These are phyloP conservation scores for Linnaemya tessellans DNA, from an alignment of 2,888 invertebrate genomes.

Conservation along the genomic window DNA sequence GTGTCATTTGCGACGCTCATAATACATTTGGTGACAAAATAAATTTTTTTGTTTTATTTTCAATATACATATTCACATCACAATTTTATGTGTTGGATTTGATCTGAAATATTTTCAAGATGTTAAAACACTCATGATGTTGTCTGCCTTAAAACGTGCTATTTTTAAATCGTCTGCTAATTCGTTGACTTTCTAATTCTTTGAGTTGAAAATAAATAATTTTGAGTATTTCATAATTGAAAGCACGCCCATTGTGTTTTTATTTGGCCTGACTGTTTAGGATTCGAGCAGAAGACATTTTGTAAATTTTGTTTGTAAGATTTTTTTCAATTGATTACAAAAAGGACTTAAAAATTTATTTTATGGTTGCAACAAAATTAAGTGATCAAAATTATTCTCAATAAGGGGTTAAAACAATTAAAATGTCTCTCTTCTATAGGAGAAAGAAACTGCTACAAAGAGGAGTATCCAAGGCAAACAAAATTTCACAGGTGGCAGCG, in stretches of 20 bases:
- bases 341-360: background rate
- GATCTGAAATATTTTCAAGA: constrained; percentile 75
- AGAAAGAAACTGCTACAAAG: too few relatives aligned
- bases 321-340: background rate
- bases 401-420: background rate
- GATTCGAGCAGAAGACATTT: constrained; percentile 59
- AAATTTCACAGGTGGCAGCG: too few relatives aligned
- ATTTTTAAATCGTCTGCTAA: constrained; percentile 78
- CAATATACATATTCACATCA: constrained; percentile 68
- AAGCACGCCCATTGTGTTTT: constrained; percentile 61
- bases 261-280: constrained; percentile 40
- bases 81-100: constrained; percentile 72
- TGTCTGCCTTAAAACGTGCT: constrained; percentile 77
- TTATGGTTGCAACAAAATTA: background rate
- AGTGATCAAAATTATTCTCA: background rate
- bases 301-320: constrained; percentile 25
- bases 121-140: constrained; percentile 70
- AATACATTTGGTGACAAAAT: constrained; percentile 80
- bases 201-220: constrained; percentile 46
- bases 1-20: constrained; percentile 78
- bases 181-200: constrained; percentile 69
- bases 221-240: constrained; percentile 38
- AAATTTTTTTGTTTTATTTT: constrained; percentile 70
- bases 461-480: too few relatives aligned
- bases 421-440: background rate